Base-by-base conservation (phyloP, 2,113 vertebrate genomes). In the Axis porcinus region DNA sequence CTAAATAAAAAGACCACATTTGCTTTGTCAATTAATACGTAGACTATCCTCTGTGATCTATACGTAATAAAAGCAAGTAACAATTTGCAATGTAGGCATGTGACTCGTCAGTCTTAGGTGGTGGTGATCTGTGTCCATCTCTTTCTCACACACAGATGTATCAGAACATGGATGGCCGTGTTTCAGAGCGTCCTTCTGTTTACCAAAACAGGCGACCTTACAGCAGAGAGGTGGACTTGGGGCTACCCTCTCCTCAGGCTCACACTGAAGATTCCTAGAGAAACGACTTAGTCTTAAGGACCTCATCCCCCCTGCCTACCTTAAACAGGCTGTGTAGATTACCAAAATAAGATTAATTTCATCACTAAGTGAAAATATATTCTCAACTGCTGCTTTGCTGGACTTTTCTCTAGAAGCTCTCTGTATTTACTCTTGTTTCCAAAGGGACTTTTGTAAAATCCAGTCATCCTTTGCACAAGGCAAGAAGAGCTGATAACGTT, bases 121-220 rank as follows among this genome's bases (percentile, higher is more conserved):
- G 45, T 9, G 21, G 8, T 91, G 25, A 86, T 23, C 10, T 10
- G 45, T 19, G 16, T 89, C 50, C 92, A 67, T 93, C 12, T 97
- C 82, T 95, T 92, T 60, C n/a, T 58, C 64, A 58, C 40, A 5
- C 91, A 76, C 92, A 99, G 99, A 86, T 98, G 96, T 99, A 98
- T 78, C 98, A 98, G 86, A 98, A 98, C 16, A 84, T 11, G 52
- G 98, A 96, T 33, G 97, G 93, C 94, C 85, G 11, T 0, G 0
- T 64, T 83, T 74, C 93, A 23, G 92, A 96, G 16, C 58, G n/a
- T 21, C 23, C 89, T 76, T 97, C 94, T 6, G 33, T 47, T 91
- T 96, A 86, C 50, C 98, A 97, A 83, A 97, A 62, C 81, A 98
- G 98, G 94, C 43, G 87, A 9, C 0, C 0, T 52, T 70, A 64